Evolutionary conservation across 2,888 invertebrate genomes (phyloP).

Genomic region (Idaea biselata): DNA sequence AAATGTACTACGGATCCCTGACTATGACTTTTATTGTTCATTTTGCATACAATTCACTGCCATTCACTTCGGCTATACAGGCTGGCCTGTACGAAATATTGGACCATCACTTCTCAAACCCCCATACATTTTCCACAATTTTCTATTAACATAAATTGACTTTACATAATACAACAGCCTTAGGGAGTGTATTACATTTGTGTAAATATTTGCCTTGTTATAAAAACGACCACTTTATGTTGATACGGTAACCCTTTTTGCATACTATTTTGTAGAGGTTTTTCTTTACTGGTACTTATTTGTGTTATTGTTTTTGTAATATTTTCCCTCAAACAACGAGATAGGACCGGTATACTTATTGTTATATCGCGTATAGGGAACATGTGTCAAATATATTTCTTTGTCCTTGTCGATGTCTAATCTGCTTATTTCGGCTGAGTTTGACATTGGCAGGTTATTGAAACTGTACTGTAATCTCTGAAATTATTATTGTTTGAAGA

Average conservation of each 20-base stretch:
- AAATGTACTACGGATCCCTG: too few species aligned
- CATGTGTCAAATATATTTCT: neutral
- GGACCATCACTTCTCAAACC: constrained; percentile 37
- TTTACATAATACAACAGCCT: constrained; percentile 47
- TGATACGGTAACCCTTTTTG: constrained; percentile 16
- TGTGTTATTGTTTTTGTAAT: constrained; percentile 29
- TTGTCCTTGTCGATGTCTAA: neutral
- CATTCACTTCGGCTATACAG: too few species aligned
- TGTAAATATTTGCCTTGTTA: constrained; percentile 45
- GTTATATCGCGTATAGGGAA: neutral
- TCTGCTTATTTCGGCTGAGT: neutral
- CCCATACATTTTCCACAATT: constrained; percentile 40
- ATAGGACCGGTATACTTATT: neutral
- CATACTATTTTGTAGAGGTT: constrained; percentile 12
- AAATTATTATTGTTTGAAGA: too few species aligned
- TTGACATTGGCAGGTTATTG: neutral
- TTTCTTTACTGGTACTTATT: constrained; percentile 17
- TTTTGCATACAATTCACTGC: too few species aligned
- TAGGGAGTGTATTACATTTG: constrained; percentile 44
- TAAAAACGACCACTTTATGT: constrained; percentile 22
- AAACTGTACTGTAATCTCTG: neutral
- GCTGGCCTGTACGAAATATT: constrained; percentile 13
- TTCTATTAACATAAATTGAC: constrained; percentile 52
- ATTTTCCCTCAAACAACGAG: constrained; percentile 33
- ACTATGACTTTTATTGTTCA: too few species aligned